Evolutionary conservation across 1,140 invertebrate species (phyloP).

Genomic region (Prorops nasuta): DNA sequence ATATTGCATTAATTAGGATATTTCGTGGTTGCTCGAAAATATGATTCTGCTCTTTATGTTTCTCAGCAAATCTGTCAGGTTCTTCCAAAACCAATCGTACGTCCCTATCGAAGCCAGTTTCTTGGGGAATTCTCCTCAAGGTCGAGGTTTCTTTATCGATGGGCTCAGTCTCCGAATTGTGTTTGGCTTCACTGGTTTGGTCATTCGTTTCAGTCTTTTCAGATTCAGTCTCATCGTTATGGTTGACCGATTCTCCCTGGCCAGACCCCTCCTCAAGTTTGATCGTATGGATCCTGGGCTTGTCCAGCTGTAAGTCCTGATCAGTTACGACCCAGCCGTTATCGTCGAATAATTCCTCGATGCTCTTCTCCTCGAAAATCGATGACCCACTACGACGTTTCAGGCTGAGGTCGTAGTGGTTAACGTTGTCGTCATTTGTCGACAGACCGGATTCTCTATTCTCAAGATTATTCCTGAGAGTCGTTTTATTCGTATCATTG

Average conservation of each 20-base stretch:
- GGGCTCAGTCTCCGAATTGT: neutral
- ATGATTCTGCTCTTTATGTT: too few relatives aligned
- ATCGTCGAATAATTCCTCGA: conserved; percentile 48
- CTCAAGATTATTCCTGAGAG: too few relatives aligned
- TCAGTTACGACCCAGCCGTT: conserved; percentile 49
- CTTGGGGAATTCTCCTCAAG: conserved; percentile 4
- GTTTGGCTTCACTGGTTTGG: neutral
- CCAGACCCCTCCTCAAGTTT: too few relatives aligned
- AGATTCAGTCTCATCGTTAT: neutral
- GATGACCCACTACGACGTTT: conserved; percentile 22
- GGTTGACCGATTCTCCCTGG: neutral
- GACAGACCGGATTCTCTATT: too few relatives aligned
- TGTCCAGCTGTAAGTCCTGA: conserved; percentile 13
- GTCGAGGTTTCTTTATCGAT: neutral
- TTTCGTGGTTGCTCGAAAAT: too few relatives aligned
- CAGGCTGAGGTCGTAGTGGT: conserved; percentile 4
- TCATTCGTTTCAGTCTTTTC: conserved; percentile 1
- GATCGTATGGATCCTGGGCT: conserved; percentile 3
- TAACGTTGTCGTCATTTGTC: neutral
- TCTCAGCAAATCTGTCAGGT: too few relatives aligned
- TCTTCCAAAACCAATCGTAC: too few relatives aligned
- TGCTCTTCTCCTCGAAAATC: conserved; percentile 19
- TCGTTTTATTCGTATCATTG: neutral
- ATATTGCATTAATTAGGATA: too few relatives aligned
- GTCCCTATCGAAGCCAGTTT: neutral